Base-by-base conservation (phyloP, 1,140 invertebrate species). In the Nomia melanderi region DNA sequence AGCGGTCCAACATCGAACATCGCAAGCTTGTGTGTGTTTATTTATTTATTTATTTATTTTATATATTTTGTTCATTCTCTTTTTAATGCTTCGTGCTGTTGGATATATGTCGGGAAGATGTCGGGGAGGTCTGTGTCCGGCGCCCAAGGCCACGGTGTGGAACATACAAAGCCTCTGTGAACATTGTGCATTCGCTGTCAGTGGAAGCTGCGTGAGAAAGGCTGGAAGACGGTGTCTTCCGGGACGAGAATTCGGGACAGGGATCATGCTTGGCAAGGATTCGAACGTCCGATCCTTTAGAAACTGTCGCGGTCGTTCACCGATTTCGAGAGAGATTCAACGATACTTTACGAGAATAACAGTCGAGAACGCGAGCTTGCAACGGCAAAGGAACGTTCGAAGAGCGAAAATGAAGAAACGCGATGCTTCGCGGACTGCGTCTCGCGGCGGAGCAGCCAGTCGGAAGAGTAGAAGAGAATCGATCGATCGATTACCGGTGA, bases 121-220 rank as follows among this genome's bases (percentile, higher is more conserved):
- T 88, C 86, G 82, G 83, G 85, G 83, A 89, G 84, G 86, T 85
- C 88, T 86, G 85, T 88, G 86, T 86, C 88, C 86, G 83, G 84
- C 87, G 86, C 82, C 83, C 80, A 89, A 87, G 84, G 82, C 84
- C 88, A 87, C 87, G 81, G 86, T 86, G 88, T 87, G 88, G 87
- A 81, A 90, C 88, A 91, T 90, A 88, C 85, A 90, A 91, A 90
- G 89, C 89, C 86, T 90, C 90, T 91, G 90, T 90, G 90, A 91
- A 91, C 90, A 91, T 90, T 90, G 89, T 90, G 90, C 88, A 91
- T 86, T 84, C 85, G 79, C 83, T 82, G 85, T 91, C 83, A 90
- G 83, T 89, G 79, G 65, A 89, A 90, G 88, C 88, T 83, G 84
- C 79, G 88, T 86, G 79, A 87, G 50, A 60, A 36, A 77, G 65